Base-by-base conservation (phyloP, 2,888 invertebrate species). In the Mythimna pallens region DNA sequence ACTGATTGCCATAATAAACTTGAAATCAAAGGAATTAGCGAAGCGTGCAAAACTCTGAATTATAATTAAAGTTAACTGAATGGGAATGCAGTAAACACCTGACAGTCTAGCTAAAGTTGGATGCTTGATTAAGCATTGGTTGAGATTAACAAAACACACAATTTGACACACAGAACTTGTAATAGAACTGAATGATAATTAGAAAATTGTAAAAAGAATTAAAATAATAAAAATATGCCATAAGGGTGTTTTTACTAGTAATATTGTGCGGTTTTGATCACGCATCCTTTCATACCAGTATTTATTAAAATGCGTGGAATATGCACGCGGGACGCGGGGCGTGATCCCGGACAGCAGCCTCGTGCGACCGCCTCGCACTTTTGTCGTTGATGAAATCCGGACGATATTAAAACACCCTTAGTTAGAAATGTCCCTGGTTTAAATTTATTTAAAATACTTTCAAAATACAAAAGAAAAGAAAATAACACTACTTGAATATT, bases 21-120 rank as follows among this genome's bases (percentile, higher is more conserved):
- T 69, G 43, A 75, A 76, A 84, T 84, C 74, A 77, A 71, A 9
- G 55, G 55, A 79, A 36, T 65, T 70, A 75, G 43, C 81, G 71
- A 84, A 70, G 84, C 84, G 84, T 84, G 70, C 70, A 64, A 12
- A 66, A 47, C 58, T 65, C 36, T 59, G 54, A 58, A 71, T 81
- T 75, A 61, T 69, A 78, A 81, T 67, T 58, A 70, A 70, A 50
- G 54, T 73, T 50, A 66, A 63, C 50, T 78, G 54, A 73, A 80
- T 70, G 67, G 43, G 50, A 67, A 77, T 65, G 61, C 50, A 65
- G 70, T 83, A 73, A 83, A 73, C 83, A 82, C 73, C 61, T 43
- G 76, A 75, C 73, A 80, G 22, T 14, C 55, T 52, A 71, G 63
- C 55, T 73, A 63, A 66, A 58, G 52, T 63, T 59, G 52, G 34